A percentile compares a stretch with the other conserved stretches of the same genome.
These are phyloP conservation scores for Bombus polaris DNA, from an alignment of 1,140 invertebrate genomes.

Conservation along the genomic window DNA sequence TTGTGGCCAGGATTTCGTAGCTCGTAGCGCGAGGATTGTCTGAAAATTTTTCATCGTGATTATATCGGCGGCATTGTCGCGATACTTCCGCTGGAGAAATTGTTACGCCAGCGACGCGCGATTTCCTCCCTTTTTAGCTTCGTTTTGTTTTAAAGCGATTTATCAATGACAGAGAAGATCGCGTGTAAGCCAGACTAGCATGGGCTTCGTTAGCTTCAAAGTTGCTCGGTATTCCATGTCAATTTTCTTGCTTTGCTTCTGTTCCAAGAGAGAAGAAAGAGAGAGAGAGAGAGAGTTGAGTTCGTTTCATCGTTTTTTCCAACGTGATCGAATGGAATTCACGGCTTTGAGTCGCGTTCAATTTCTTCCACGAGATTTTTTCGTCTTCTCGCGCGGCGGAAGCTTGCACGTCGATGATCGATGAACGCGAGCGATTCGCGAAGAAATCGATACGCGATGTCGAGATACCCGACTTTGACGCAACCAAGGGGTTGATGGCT, in stretches of 20 bases:
- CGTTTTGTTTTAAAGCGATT: slow-evolving; percentile 24
- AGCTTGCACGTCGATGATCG: not conserved
- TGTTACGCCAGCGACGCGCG: slow-evolving; percentile 19
- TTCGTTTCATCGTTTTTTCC: too few relatives aligned
- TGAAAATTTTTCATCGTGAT: slow-evolving; percentile 48
- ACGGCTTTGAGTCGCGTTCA: not conserved
- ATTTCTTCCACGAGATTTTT: not conserved
- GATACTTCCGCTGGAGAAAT: slow-evolving; percentile 29
- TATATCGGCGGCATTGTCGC: slow-evolving; percentile 44
- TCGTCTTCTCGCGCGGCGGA: not conserved
- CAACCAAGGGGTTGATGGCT: not conserved
- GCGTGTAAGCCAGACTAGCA: not conserved
- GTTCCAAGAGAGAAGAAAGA: not conserved
- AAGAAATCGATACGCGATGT: not conserved
- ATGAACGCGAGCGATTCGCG: not conserved
- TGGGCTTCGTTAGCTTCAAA: slow-evolving; percentile 12
- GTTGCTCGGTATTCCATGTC: slow-evolving; percentile 4
- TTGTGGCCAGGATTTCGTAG: slow-evolving; percentile 43
- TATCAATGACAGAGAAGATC: slow-evolving; percentile 31
- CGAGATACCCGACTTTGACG: not conserved
- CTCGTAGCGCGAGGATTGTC: slow-evolving; percentile 26
- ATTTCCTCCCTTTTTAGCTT: too few relatives aligned
- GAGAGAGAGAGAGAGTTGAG: too few relatives aligned
- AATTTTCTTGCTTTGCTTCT: slow-evolving; percentile 13
- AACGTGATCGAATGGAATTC: not conserved